Percentiles rank a stretch among this genome's conserved stretches.
phyloP scores from a whole-genome alignment of 2,888 invertebrate genomes.

The Diaphora mendica region DNA sequence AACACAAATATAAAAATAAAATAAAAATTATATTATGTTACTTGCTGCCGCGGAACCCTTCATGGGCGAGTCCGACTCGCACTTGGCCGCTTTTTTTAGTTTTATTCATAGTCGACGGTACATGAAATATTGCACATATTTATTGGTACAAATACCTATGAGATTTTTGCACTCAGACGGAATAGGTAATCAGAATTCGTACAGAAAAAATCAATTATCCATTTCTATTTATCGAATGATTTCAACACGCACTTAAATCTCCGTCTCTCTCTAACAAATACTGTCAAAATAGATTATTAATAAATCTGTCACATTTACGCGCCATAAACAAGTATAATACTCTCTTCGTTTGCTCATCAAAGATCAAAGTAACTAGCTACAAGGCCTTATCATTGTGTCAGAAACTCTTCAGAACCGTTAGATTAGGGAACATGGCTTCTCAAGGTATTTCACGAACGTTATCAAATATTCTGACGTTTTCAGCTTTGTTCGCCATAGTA shows the following conservation, averaged over 20 bases:
- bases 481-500: neutral
- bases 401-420: conserved; percentile 27
- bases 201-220: neutral
- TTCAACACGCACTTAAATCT: neutral
- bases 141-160: no score
- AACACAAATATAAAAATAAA: no score
- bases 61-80: no score
- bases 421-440: conserved; percentile 25
- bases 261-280: neutral
- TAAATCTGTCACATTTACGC: conserved; percentile 39
- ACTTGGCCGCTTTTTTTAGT: no score
- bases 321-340: conserved; percentile 26
- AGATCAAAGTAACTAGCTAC: conserved; percentile 34
- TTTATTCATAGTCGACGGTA: no score
- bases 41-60: no score
- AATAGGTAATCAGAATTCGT: neutral
- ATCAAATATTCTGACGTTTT: conserved; percentile 37
- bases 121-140: no score
- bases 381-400: conserved; percentile 6
- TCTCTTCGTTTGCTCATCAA: conserved; percentile 33
- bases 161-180: no score
- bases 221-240: neutral
- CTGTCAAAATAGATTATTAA: conserved; percentile 25
- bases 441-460: conserved; percentile 22
- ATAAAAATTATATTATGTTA: no score